phyloP scores from a whole-genome alignment of 1,140 invertebrate species.

The Anoplophora glabripennis region DNA sequence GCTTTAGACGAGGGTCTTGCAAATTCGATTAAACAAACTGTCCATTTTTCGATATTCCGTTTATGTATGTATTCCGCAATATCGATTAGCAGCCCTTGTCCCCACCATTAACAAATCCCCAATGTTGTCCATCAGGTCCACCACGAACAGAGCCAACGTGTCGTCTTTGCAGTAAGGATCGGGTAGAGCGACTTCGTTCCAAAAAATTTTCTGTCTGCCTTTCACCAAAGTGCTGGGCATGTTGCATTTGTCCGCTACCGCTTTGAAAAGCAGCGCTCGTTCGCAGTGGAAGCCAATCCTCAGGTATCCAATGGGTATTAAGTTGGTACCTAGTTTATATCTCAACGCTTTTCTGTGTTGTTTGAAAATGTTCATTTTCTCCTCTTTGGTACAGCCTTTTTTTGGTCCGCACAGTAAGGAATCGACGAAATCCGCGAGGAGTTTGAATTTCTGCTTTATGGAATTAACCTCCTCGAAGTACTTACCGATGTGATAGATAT shows the following conservation, averaged over 20 bases:
- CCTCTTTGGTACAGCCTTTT: slow-evolving; percentile 16
- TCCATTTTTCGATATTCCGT: too few species aligned
- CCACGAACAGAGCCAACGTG: slow-evolving; percentile 30
- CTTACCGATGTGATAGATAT: slow-evolving; percentile 26
- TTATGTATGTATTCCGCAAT: slow-evolving; percentile 34
- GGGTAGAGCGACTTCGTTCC: slow-evolving; percentile 42
- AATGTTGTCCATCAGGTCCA: slow-evolving; percentile 41
- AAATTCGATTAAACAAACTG: too few species aligned
- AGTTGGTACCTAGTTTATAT: slow-evolving; percentile 37
- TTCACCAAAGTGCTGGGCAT: slow-evolving; percentile 23
- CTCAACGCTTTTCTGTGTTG: slow-evolving; percentile 37
- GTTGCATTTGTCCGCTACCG: slow-evolving; percentile 2
- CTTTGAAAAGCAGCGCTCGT: slow-evolving; percentile 39
- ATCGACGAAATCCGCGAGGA: slow-evolving; percentile 38
- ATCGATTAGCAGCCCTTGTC: slow-evolving; percentile 36
- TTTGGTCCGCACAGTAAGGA: slow-evolving; percentile 34
- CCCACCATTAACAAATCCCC: slow-evolving; percentile 37
- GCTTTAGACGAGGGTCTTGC: too few species aligned
- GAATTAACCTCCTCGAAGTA: slow-evolving; percentile 16
- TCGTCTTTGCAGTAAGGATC: slow-evolving; percentile 11
- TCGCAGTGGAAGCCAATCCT: slow-evolving; percentile 41
- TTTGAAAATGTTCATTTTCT: slow-evolving; percentile 36
- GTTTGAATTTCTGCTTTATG: slow-evolving; percentile 27
- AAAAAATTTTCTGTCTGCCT: slow-evolving; percentile 34
- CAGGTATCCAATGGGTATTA: slow-evolving; percentile 43